Evolutionary conservation across 2,797 vertebrate species (phyloP), one percentile per base, ranked within the genome.

Genomic region (Takifugu ocellatus): DNA sequence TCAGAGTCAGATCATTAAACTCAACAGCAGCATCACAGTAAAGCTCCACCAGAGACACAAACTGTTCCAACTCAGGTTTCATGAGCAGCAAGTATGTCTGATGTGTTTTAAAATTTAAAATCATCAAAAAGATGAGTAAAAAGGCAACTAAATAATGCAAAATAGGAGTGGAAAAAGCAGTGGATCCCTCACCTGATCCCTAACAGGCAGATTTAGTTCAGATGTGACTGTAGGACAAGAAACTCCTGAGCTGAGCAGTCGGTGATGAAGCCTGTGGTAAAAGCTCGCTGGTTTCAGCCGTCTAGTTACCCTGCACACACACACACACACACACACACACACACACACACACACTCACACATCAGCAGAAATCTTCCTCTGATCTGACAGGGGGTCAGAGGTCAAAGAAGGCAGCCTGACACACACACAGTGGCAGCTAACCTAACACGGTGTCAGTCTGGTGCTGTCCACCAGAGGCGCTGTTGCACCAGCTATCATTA

Each of bases 261-360:
- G 36, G 61, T 66, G 63, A 60, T 33, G 45, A 45, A 57, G 54
- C 33, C 62, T 56, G 76, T 55, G 75, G 65, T 76, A 75, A 82
- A 83, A 82, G 82, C 79, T 56, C 78, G 79, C 86, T 75, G 84
- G 87, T 86, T 81, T 61, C 25, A 46, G 53, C 70, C 14, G 64
- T 63, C 25, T 21, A 21, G 21, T 21, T 21, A 21, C 21, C 1
- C 33, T 39, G 36, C 14, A 36, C 11, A 36, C 33, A 36, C 33
- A 36, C 33, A 10, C 14, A 39, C 36, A 39, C 33, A 36, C 33
- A 21, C 21, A 0, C 33, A 11, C 36, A 39, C 31, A 33, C 9
- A 8, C 9, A 1, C 9, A 29, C 27, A 46, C 25, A 25, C 27
- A 21, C 21, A 48, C 24, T 11, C 25, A 11, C 42, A 54, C 45